Evolutionary conservation across 1,140 invertebrate species (phyloP), one percentile per base, ranked within the genome.

Genomic region (Stegodyphus dumicola): DNA sequence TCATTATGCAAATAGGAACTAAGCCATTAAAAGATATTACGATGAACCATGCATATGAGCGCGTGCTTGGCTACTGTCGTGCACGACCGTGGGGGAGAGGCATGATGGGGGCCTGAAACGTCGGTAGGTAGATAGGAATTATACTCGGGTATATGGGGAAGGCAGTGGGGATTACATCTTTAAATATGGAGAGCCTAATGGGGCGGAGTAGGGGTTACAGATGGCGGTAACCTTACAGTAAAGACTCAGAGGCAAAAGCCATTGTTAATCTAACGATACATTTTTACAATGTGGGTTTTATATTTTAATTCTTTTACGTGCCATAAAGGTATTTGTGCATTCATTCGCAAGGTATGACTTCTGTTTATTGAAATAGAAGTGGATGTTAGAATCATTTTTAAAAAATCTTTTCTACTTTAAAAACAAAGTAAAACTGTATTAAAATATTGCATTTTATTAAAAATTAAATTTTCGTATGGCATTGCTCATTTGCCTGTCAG

Each of bases 1-100:
- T 74, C 79, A 81, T 81, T 81, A 81, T 81, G 79, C 79, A 81
- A 81, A 81, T 81, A 74, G 64, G 79, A 54, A 53, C 54, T 9
- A 15, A 60, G 60, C 79, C 53, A 81, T 81, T 81, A 81, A 81
- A 81, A 81, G 79, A 81, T 74, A 81, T 81, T 81, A 81, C 66
- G 70, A 81, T 81, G 79, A 74, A 74, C 54, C 79, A 65, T 15
- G 70, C 69, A 81, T 81, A 60, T 67, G 49, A 11, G 48, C 79
- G 69, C 79, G 69, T 81, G 79, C 77, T 13, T 11, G 54, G 67
- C 77, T 60, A 80, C 77, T 71, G 17, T 48, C 67, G 65, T 56
- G 67, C 56, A 17, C 33, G 70, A 74, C 73, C n/a, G 48, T 53
- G 18, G 13, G 52, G 17, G 15, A 6, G 52, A 52, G 52, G 7